These are phyloP conservation scores for Scaptomyza graminum DNA, from an alignment of 1,140 invertebrate genomes.

Conservation along the genomic window DNA sequence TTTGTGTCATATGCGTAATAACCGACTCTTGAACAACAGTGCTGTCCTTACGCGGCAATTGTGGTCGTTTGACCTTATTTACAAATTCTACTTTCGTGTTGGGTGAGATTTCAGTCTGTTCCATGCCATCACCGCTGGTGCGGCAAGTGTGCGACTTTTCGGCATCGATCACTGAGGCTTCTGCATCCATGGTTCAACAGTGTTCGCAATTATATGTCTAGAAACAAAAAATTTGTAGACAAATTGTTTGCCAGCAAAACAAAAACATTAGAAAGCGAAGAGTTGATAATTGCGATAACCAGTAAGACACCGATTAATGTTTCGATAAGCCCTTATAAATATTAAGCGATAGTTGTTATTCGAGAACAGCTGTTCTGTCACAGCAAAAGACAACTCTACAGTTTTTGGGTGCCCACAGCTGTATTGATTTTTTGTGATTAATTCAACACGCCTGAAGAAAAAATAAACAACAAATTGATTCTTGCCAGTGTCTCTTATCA, in stretches of 20 bases:
- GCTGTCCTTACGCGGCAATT: conserved; percentile 59
- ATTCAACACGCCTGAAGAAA: neutral
- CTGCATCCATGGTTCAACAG: conserved; percentile 44
- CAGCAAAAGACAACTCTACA: neutral
- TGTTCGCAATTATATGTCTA: conserved; percentile 14
- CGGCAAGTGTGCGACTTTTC: conserved; percentile 56
- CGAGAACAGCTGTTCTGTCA: neutral
- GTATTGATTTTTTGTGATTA: conserved; percentile 18
- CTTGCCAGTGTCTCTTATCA: conserved; percentile 7
- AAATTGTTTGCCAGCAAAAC: conserved; percentile 59
- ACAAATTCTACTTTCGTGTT: conserved; percentile 40
- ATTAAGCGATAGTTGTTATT: neutral
- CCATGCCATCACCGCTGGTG: conserved; percentile 87
- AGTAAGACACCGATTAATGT: neutral
- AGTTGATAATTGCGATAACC: conserved; percentile 8
- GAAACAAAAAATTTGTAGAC: conserved; percentile 29
- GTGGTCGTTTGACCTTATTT: conserved; percentile 44
- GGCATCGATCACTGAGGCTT: conserved; percentile 1
- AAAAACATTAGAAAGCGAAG: conserved; percentile 45
- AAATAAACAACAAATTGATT: conserved; percentile 24
- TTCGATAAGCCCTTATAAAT: too few relatives aligned
- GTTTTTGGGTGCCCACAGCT: neutral
- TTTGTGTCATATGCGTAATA: conserved; percentile 38
- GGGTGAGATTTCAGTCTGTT: conserved; percentile 61
- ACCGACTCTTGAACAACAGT: conserved; percentile 50